Base-by-base conservation (phyloP, 2,888 invertebrate genomes). In the Athalia rosae region DNA sequence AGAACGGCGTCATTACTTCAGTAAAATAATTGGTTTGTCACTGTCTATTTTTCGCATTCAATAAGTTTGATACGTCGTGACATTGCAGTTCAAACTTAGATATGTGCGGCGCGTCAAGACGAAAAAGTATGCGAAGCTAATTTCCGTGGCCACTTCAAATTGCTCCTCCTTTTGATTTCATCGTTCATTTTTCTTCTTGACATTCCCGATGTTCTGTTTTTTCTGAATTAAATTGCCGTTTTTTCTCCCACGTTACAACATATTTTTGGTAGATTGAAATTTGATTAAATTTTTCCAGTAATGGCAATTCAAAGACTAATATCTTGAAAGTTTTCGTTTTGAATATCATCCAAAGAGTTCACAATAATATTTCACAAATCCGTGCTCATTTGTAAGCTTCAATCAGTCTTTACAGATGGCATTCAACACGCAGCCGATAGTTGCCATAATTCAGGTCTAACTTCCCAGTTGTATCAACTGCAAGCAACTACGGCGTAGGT, bases 111-210 rank as follows among this genome's bases (percentile, higher is more conserved):
- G 28, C 28, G 28, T 28, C 28, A 28, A 28, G 28, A 28, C 28
- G 28, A 28, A 2, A 28, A 28, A 28, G 28, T 28, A 2, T 28
- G 2, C 28, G 28, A 28, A 28, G 28, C 2, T 0, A 28, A 28
- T 28, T 28, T 2, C 2, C 1, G 8, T 58, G 43, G 7, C 4
- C 43, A 71, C 56, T n/a, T 43, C 13, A 45, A 58, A 71, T 43
- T 58, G 43, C 48, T 74, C 45, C 58, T 74, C 48, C 15, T 74
- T 61, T 61, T 28, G 74, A 43, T 6, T 4, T 28, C 28, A 8
- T 13, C 28, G 7, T 74, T 74, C 74, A 62, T 48, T 74, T 61
- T 11, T 74, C 45, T 62, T 50, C 15, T 62, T 74, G 47, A 74
- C 61, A 50, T 61, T 43, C 28, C 11, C 15, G 48, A 61, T 74